Percentiles rank a stretch among this genome's conserved stretches.
Conservation (phyloP, 2,888 invertebrate genomes). For the Parthenolecanium corni region DNA sequence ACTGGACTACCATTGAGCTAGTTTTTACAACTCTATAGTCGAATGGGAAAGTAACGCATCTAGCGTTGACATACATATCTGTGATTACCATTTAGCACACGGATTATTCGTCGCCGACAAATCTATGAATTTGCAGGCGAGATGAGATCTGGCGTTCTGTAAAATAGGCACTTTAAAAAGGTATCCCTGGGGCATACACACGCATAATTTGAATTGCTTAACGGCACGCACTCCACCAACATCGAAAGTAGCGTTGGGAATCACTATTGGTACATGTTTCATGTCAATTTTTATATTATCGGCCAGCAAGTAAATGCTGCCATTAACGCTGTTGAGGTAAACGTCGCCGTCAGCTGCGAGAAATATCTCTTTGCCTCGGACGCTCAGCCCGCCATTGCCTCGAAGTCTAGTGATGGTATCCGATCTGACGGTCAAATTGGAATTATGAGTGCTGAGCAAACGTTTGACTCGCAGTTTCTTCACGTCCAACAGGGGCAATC, state of each 20-base stretch:
- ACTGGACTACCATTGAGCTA: too few species aligned
- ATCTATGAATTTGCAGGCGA: conserved; percentile 34
- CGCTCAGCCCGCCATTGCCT: conserved; percentile 40
- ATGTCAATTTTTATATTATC: conserved; percentile 58
- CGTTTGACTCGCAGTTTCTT: conserved; percentile 54
- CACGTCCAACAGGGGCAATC: conserved; percentile 40
- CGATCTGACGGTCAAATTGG: conserved; percentile 54
- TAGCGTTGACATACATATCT: too few species aligned
- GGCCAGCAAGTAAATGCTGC: conserved; percentile 51
- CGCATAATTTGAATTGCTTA: conserved; percentile 62
- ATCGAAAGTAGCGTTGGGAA: neutral
- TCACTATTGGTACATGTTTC: conserved; percentile 53
- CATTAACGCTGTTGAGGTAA: conserved; percentile 58
- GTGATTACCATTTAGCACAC: too few species aligned
- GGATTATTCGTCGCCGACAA: conserved; percentile 31
- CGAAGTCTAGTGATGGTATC: conserved; percentile 40
- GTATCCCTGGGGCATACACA: conserved; percentile 80
- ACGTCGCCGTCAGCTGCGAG: conserved; percentile 66
- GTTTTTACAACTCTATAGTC: too few species aligned
- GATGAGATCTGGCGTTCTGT: conserved; percentile 39
- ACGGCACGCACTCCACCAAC: neutral
- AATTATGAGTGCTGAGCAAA: conserved; percentile 59
- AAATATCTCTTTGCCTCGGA: conserved; percentile 69
- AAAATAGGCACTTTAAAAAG: conserved; percentile 66
- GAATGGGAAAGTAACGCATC: too few species aligned